Evolutionary conservation across 2,113 vertebrate species (phyloP).

Genomic region (Orycteropus afer): DNA sequence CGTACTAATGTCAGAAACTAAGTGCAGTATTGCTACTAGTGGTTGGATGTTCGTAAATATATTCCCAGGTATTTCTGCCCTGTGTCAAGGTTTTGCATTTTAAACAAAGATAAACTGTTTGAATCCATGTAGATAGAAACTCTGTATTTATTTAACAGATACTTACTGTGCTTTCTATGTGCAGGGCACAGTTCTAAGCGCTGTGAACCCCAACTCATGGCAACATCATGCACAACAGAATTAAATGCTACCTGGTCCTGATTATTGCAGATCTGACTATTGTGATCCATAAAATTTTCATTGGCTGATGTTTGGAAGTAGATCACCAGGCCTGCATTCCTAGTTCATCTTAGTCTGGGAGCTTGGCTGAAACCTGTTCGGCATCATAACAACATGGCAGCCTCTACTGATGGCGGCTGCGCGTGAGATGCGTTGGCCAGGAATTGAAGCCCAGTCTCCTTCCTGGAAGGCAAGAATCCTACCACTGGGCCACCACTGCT

Average conservation of each 20-base stretch:
- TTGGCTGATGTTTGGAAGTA: neutral
- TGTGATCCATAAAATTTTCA: neutral
- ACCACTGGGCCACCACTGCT: no score
- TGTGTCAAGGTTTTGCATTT: neutral
- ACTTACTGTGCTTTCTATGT: no score
- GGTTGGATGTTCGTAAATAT: neutral
- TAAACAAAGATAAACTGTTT: neutral
- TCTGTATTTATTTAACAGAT: neutral
- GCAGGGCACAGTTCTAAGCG: neutral
- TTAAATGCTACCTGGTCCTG: neutral
- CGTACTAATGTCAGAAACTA: neutral
- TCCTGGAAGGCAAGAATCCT: no score
- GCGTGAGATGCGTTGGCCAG: no score
- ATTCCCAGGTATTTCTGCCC: neutral
- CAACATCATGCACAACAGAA: neutral
- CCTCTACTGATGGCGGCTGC: no score
- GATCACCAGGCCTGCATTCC: neutral
- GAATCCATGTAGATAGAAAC: neutral
- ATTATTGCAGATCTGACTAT: neutral
- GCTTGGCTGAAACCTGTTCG: neutral
- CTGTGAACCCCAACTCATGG: neutral
- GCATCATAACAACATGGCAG: no score
- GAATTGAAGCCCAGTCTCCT: no score
- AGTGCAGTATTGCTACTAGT: neutral
- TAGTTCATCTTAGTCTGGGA: neutral